Conservation (phyloP, 2,797 vertebrate species). For the Perodicticus potto region DNA sequence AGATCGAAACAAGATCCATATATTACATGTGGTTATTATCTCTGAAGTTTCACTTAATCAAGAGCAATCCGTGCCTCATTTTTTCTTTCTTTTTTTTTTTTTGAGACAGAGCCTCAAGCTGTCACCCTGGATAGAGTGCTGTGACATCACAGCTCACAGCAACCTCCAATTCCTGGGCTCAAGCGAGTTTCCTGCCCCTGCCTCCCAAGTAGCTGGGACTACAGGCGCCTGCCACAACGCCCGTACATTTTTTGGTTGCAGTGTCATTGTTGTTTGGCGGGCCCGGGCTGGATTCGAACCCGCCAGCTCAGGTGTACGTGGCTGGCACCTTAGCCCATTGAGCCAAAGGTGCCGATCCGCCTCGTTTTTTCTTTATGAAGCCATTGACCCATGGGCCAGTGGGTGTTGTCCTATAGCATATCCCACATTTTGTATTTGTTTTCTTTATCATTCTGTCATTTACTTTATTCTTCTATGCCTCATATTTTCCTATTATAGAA, state of each 20-base stretch:
- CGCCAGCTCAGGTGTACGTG: too few species aligned
- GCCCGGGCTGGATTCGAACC: too few species aligned
- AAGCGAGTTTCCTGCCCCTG: too few species aligned
- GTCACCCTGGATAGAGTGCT: too few species aligned
- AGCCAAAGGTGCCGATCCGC: not conserved
- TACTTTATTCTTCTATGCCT: constrained; percentile 8
- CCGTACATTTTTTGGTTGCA: too few species aligned
- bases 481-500: not conserved
- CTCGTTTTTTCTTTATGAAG: constrained; percentile 22
- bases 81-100: constrained; percentile 26
- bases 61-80: not conserved
- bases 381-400: not conserved
- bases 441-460: constrained; percentile 31
- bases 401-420: not conserved
- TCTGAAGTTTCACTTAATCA: constrained; percentile 7
- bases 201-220: too few species aligned
- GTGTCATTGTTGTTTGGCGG: too few species aligned
- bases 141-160: too few species aligned
- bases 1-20: not conserved
- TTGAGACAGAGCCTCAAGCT: too few species aligned
- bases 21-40: constrained; percentile 2
- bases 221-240: too few species aligned
- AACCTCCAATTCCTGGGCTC: too few species aligned
- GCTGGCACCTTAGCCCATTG: too few species aligned
- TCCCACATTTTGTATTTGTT: constrained; percentile 10